Conservation (phyloP, 1,140 invertebrate species). For the Stegodyphus dumicola region DNA sequence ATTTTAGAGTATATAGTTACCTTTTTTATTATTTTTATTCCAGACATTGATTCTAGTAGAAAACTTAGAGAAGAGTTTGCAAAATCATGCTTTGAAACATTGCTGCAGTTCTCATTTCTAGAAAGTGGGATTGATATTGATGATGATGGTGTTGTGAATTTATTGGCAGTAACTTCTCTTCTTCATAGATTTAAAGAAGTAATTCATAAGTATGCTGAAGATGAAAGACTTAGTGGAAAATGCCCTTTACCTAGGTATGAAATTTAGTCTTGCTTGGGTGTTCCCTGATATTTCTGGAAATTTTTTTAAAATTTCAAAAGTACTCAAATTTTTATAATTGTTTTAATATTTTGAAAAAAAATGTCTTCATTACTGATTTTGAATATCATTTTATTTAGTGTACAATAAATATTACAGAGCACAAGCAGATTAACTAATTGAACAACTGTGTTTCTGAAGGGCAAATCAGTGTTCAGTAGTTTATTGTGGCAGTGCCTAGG, state of each 20-base stretch:
- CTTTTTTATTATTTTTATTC: neutral
- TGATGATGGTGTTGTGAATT: conserved; percentile 75
- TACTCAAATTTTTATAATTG: too few relatives aligned
- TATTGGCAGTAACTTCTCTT: conserved; percentile 89
- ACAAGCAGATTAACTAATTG: too few relatives aligned
- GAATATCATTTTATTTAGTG: too few relatives aligned
- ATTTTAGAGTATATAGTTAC: neutral
- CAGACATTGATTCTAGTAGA: conserved; percentile 85
- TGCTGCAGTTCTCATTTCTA: conserved; percentile 88
- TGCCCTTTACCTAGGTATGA: conserved; percentile 86
- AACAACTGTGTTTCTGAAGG: too few relatives aligned
- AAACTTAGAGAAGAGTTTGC: conserved; percentile 94
- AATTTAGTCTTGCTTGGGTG: too few relatives aligned
- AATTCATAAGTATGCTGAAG: conserved; percentile 85
- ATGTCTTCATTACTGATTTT: too few relatives aligned
- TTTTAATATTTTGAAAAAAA: too few relatives aligned
- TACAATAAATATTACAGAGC: too few relatives aligned
- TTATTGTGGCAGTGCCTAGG: too few relatives aligned
- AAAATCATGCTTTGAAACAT: conserved; percentile 94
- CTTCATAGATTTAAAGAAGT: conserved; percentile 94
- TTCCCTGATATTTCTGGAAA: too few relatives aligned
- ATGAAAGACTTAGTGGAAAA: conserved; percentile 88
- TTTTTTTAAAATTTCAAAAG: too few relatives aligned
- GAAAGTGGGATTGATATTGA: conserved; percentile 68
- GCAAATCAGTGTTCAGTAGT: too few relatives aligned